These are phyloP conservation scores for Napeogenes inachia DNA, from an alignment of 2,888 invertebrate species.

Conservation along the genomic window DNA sequence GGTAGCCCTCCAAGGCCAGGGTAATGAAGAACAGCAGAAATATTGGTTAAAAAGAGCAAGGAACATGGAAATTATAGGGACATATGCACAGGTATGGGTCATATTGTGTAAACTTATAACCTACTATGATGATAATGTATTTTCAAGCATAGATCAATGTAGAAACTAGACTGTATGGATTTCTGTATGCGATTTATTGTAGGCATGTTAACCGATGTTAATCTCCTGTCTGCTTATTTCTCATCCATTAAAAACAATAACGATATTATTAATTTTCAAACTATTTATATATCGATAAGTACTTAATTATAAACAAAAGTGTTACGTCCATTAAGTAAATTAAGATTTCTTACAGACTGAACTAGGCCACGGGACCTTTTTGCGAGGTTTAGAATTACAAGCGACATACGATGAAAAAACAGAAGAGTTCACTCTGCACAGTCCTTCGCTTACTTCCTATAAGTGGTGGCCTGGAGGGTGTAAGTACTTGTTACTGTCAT, in stretches of 20 bases:
- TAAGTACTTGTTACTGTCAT: conserved; percentile 68
- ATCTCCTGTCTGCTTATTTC: no score
- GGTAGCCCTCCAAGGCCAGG: conserved; percentile 90
- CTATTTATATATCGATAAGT: no score
- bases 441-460: conserved; percentile 90
- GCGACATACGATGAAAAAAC: conserved; percentile 90
- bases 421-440: conserved; percentile 91
- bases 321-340: no score
- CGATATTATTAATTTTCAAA: no score
- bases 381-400: conserved; percentile 94
- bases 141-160: no score
- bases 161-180: no score
- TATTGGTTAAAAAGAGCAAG: conserved; percentile 90
- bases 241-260: no score
- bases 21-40: conserved; percentile 88
- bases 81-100: conserved; percentile 88
- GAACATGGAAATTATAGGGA: conserved; percentile 90
- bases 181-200: no score
- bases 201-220: no score
- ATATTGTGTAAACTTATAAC: background rate
- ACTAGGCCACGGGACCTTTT: conserved; percentile 95
- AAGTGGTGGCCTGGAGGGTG: conserved; percentile 99
- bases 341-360: conserved; percentile 82
- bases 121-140: background rate
- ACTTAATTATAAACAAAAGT: no score